These are phyloP conservation scores for Danio tinwini DNA, from an alignment of 2,797 vertebrate genomes.

Conservation along the genomic window DNA sequence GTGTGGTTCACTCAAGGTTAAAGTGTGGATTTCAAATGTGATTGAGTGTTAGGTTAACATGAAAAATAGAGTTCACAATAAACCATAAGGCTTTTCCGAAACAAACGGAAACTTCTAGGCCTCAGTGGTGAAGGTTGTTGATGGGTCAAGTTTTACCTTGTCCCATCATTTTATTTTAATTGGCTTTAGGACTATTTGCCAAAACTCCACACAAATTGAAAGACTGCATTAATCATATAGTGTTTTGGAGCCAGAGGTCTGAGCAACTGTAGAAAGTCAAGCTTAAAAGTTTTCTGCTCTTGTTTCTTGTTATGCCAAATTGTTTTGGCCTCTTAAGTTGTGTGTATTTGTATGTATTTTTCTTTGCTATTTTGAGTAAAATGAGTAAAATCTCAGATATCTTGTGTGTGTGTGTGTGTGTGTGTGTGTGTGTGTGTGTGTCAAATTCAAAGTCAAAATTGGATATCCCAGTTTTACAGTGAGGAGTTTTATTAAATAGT, in stretches of 20 bases:
- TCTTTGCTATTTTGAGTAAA: background rate
- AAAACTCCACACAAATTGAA: slow-evolving; percentile 51
- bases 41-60: slow-evolving; percentile 45
- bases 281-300: slow-evolving; percentile 26
- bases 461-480: background rate
- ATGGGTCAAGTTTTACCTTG: slow-evolving; percentile 44
- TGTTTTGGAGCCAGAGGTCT: slow-evolving; percentile 45
- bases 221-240: slow-evolving; percentile 49
- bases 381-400: background rate
- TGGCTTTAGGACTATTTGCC: slow-evolving; percentile 47
- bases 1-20: slow-evolving; percentile 12
- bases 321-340: no score
- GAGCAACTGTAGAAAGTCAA: slow-evolving; percentile 9
- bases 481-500: background rate
- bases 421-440: background rate
- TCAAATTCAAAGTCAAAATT: background rate
- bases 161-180: slow-evolving; percentile 6
- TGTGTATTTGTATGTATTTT: no score
- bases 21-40: slow-evolving; percentile 38
- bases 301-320: no score
- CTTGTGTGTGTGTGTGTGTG: background rate
- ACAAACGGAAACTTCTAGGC: slow-evolving; percentile 38
- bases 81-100: slow-evolving; percentile 3
- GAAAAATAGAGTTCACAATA: slow-evolving; percentile 11
- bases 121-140: slow-evolving; percentile 36